These are phyloP conservation scores for Polyergus mexicanus DNA, from an alignment of 1,140 invertebrate species.

Conservation along the genomic window DNA sequence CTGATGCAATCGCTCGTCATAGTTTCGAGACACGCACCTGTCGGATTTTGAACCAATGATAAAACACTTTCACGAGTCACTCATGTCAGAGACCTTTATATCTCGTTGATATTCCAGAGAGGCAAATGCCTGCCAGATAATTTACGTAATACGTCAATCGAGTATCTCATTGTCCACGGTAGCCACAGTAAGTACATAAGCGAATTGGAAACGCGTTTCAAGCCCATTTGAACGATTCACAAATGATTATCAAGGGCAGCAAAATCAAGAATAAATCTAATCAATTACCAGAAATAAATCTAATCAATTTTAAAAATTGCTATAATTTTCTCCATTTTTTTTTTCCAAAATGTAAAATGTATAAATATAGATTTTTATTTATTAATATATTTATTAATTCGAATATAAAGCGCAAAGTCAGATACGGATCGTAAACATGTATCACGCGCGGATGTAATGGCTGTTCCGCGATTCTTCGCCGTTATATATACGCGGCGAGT, in stretches of 20 bases:
- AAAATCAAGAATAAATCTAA: background rate
- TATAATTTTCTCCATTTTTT: background rate
- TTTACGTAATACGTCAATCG: conserved; percentile 76
- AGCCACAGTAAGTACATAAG: conserved; percentile 64
- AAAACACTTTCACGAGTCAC: conserved; percentile 40
- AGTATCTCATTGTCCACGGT: conserved; percentile 76
- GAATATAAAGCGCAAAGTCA: background rate
- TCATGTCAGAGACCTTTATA: conserved; percentile 25
- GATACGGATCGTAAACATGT: too few species aligned
- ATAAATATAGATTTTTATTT: background rate
- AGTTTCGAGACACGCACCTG: conserved; percentile 37
- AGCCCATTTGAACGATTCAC: background rate
- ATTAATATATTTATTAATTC: conserved; percentile 5
- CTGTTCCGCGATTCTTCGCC: background rate
- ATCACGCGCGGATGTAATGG: background rate
- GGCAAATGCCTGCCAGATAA: conserved; percentile 56
- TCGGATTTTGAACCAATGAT: conserved; percentile 49
- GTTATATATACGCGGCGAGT: conserved; percentile 4
- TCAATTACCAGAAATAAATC: background rate
- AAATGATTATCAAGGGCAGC: background rate
- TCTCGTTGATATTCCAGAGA: conserved; percentile 42
- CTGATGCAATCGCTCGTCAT: conserved; percentile 12
- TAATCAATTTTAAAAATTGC: conserved; percentile 1
- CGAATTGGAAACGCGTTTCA: background rate
- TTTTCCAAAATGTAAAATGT: too few species aligned